phyloP scores from a whole-genome alignment of 1,140 invertebrate genomes.

The Drosophila burlai region DNA sequence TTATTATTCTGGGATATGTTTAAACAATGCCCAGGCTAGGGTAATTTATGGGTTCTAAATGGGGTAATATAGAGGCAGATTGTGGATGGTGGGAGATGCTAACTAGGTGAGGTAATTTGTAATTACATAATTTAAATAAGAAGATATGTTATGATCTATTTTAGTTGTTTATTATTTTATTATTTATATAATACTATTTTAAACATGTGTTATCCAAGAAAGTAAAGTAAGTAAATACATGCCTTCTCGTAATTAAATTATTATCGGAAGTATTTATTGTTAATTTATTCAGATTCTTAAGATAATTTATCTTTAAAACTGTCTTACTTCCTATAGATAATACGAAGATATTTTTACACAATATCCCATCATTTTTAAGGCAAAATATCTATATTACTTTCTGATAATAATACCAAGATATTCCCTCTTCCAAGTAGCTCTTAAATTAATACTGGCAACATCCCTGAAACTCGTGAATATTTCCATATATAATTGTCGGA shows the following conservation, averaged over 20 bases:
- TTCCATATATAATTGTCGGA: conserved; percentile 75
- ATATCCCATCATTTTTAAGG: background rate
- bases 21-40: conserved; percentile 4
- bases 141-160: background rate
- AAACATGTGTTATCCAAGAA: no score
- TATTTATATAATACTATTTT: no score
- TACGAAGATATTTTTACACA: no score
- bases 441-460: conserved; percentile 14
- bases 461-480: conserved; percentile 34
- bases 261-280: no score
- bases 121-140: background rate
- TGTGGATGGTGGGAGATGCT: background rate
- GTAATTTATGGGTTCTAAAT: background rate
- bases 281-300: background rate
- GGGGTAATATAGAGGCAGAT: background rate
- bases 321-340: no score
- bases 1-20: conserved; percentile 39
- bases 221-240: no score
- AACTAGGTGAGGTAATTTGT: background rate
- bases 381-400: no score
- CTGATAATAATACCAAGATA: background rate
- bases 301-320: background rate
- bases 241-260: no score
- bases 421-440: background rate
- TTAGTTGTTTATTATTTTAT: background rate